Evolutionary conservation across 2,888 invertebrate species (phyloP).

Genomic region (Beris chalybata): DNA sequence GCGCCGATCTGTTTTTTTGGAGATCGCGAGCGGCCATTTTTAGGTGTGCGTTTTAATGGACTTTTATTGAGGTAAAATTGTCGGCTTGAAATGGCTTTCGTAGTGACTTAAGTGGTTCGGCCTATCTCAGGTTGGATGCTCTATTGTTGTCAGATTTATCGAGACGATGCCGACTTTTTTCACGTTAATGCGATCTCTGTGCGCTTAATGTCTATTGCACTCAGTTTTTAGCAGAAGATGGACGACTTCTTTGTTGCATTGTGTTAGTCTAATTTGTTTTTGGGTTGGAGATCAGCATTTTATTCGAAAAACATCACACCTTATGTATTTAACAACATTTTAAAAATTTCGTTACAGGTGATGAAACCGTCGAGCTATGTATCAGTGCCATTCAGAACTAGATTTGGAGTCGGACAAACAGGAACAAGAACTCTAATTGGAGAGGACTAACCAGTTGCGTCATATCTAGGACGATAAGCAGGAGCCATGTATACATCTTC

Average conservation of each 20-base stretch:
- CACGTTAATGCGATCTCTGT: slow-evolving; percentile 1
- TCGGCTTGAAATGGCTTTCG: slow-evolving; percentile 15
- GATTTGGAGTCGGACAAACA: too few relatives aligned
- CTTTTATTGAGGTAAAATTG: slow-evolving; percentile 16
- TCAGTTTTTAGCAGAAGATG: slow-evolving; percentile 14
- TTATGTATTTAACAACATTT: too few relatives aligned
- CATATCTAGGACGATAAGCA: too few relatives aligned
- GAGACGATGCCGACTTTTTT: slow-evolving; percentile 8
- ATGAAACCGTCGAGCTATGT: too few relatives aligned
- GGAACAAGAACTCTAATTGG: too few relatives aligned
- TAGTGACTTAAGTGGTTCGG: slow-evolving; percentile 16
- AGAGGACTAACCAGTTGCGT: too few relatives aligned
- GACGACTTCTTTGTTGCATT: not conserved
- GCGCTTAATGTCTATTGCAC: not conserved
- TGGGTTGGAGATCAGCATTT: too few relatives aligned
- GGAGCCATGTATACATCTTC: too few relatives aligned
- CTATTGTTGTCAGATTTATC: slow-evolving; percentile 18
- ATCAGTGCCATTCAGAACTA: too few relatives aligned
- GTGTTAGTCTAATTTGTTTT: not conserved
- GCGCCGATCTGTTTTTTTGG: slow-evolving; percentile 2
- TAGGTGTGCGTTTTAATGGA: slow-evolving; percentile 13
- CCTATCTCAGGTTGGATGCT: not conserved
- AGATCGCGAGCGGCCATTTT: slow-evolving; percentile 7
- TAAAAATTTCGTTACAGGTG: too few relatives aligned
- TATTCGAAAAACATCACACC: too few relatives aligned